Base-by-base conservation (phyloP, 1,140 invertebrate species). In the Pseudobourletiella spinata region DNA sequence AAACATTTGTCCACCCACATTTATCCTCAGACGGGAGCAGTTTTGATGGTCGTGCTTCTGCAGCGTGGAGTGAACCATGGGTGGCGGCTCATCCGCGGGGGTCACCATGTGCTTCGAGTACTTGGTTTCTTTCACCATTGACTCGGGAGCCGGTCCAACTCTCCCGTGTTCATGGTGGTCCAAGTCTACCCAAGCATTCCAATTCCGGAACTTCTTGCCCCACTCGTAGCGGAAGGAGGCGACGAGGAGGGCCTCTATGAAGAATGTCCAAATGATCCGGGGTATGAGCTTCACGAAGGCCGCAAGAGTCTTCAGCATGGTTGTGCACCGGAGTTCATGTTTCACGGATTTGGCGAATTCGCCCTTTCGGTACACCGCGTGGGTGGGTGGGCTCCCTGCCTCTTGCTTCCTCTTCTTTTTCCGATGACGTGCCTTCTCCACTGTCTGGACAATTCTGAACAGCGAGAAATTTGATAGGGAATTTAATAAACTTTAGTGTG, bases 1-100 rank as follows among this genome's bases (percentile, higher is more conserved):
- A 71, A 80, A 83, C 59, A 76, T 69, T 44, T 79, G 70, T 25
- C 81, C 81, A 50, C 46, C 28, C 8, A 63, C 57, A 39, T 67
- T 67, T 11, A 67, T 57, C 4, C 15, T 20, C 15, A 67, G 29
- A 25, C 61, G 43, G 22, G 50, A 2, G 26, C 64, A 66, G 25
- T 28, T 25, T 1, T 44, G 3, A 48, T 66, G 64, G 42, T 63
- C 52, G 32, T 63, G 58, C 8, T 44, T n/a, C n/a, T n/a, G n/a
- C n/a, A n/a, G n/a, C n/a, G n/a, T n/a, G n/a, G 15, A 48, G n/a
- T n/a, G n/a, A n/a, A n/a, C n/a, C n/a, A n/a, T n/a, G n/a, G n/a
- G n/a, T n/a, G n/a, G n/a, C n/a, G n/a, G n/a, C n/a, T n/a, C n/a
- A n/a, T n/a, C n/a, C 32, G 32, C 32, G 8, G 28, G 22, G 50